phyloP scores from a whole-genome alignment of 2,888 invertebrate species.

The Phalera bucephala region DNA sequence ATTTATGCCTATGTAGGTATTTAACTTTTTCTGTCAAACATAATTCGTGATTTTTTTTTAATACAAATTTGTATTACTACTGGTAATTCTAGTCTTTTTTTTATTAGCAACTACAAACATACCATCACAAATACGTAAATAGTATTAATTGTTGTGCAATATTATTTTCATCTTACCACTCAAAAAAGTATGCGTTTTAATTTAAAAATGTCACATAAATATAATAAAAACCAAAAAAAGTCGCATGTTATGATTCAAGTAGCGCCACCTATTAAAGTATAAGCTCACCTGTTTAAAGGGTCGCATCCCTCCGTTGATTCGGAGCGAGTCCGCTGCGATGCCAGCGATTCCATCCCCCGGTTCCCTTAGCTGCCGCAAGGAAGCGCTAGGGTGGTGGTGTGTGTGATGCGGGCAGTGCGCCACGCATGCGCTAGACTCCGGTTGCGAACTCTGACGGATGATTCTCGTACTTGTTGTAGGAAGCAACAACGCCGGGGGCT shows the following conservation, averaged over 20 bases:
- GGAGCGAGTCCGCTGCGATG: constrained; percentile 96
- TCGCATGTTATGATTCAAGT: constrained; percentile 15
- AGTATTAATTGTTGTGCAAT: no score
- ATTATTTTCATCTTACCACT: no score
- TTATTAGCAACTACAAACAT: no score
- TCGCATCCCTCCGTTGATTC: constrained; percentile 98
- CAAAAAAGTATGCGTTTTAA: no score
- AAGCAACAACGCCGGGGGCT: constrained; percentile 88
- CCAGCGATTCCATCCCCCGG: constrained; percentile 95
- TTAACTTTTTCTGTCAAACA: background rate
- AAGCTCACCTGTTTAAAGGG: constrained; percentile 95
- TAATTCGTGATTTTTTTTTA: background rate
- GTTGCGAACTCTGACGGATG: constrained; percentile 94
- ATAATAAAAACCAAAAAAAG: no score
- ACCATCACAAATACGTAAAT: no score
- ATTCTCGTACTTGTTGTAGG: constrained; percentile 90
- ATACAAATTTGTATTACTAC: no score
- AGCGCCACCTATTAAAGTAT: constrained; percentile 61
- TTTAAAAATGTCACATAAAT: no score
- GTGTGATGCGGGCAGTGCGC: constrained; percentile 85
- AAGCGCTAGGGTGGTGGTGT: constrained; percentile 91
- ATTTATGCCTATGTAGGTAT: constrained; percentile 6
- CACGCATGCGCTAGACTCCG: constrained; percentile 88
- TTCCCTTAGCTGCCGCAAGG: constrained; percentile 92
- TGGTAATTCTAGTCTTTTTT: no score